Conservation (phyloP, 2,888 invertebrate genomes). For the Lepidochrysops patricia region DNA sequence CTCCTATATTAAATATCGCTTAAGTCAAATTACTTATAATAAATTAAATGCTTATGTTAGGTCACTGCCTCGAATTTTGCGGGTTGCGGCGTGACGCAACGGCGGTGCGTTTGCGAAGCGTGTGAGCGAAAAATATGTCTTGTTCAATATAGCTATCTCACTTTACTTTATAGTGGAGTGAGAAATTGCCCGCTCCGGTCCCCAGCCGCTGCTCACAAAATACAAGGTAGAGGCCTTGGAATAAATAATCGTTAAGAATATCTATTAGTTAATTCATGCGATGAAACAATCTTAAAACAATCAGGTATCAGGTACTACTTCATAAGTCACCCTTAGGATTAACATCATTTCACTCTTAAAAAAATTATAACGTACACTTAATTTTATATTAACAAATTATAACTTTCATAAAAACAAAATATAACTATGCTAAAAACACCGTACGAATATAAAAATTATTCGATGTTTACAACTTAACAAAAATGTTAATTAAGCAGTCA, state of each 20-base stretch:
- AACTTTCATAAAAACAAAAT: conserved; percentile 20
- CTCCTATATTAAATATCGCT: too few relatives aligned
- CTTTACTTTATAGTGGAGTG: too few relatives aligned
- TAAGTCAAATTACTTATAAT: too few relatives aligned
- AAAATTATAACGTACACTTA: conserved; percentile 15
- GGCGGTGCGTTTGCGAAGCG: too few relatives aligned
- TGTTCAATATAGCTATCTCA: too few relatives aligned
- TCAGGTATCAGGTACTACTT: conserved; percentile 31
- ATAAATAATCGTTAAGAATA: background rate
- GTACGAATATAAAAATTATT: conserved; percentile 9
- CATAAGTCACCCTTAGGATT: conserved; percentile 24
- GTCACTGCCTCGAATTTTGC: too few relatives aligned
- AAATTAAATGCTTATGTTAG: too few relatives aligned
- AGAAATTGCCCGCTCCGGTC: too few relatives aligned
- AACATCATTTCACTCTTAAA: conserved; percentile 10
- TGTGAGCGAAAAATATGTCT: too few relatives aligned
- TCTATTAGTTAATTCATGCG: background rate
- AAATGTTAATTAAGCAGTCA: background rate
- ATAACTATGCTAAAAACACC: conserved; percentile 8
- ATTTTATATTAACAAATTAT: conserved; percentile 20
- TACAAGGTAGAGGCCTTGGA: too few relatives aligned
- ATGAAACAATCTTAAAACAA: conserved; percentile 15
- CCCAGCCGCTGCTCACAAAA: too few relatives aligned
- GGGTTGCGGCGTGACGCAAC: too few relatives aligned
- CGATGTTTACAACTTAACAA: conserved; percentile 5